Conservation (phyloP, 2,888 invertebrate species). For the Punctoribates punctum region DNA sequence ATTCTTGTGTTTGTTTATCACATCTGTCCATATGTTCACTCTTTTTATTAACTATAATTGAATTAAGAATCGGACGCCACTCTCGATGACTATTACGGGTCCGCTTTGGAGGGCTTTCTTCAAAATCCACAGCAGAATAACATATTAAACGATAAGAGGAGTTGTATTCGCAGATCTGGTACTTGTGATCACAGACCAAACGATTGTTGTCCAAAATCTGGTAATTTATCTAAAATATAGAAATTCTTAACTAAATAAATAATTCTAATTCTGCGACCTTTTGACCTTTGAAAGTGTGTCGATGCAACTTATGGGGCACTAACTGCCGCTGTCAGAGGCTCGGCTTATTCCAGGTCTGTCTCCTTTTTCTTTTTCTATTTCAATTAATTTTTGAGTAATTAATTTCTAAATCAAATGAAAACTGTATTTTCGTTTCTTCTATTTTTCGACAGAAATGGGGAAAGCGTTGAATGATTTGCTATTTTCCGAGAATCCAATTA, state of each 20-base stretch:
- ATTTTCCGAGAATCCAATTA: not conserved
- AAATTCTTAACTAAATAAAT: constrained; percentile 11
- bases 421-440: not conserved
- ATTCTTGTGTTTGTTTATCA: not conserved
- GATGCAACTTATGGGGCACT: constrained; percentile 83
- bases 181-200: constrained; percentile 79
- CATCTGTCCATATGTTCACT: not conserved
- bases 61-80: not conserved
- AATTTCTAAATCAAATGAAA: not conserved
- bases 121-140: not conserved
- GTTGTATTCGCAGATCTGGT: constrained; percentile 71
- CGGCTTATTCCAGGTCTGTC: constrained; percentile 71
- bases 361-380: not conserved
- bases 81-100: constrained; percentile 37
- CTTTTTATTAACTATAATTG: not conserved
- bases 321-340: constrained; percentile 82
- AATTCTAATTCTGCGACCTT: not conserved
- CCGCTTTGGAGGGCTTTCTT: constrained; percentile 24
- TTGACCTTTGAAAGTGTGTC: constrained; percentile 61
- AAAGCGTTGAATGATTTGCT: not conserved
- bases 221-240: not conserved
- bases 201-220: constrained; percentile 77
- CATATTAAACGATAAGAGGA: constrained; percentile 44
- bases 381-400: not conserved
- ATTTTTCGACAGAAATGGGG: constrained; percentile 13